Evolutionary conservation across 2,888 invertebrate species (phyloP).

Genomic region (Drosophila fulvimacula): DNA sequence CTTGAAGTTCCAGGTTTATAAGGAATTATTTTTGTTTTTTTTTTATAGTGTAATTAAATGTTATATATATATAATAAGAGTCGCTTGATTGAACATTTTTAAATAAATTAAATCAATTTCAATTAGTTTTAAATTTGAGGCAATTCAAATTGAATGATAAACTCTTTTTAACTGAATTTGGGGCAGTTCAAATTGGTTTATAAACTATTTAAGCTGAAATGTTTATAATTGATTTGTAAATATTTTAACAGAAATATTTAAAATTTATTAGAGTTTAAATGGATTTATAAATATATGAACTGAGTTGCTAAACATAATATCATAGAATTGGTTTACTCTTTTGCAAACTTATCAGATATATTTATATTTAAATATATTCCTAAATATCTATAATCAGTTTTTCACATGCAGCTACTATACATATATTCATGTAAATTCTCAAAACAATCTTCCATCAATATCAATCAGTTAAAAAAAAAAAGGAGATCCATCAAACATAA

Average conservation of each 20-base stretch:
- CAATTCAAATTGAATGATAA: neutral
- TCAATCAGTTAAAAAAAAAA: neutral
- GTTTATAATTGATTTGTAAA: too few species aligned
- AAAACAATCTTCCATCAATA: neutral
- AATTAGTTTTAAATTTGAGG: neutral
- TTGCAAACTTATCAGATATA: too few species aligned
- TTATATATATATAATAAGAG: slow-evolving; percentile 10
- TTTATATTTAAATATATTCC: neutral
- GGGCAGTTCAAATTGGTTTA: neutral
- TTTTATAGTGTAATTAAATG: slow-evolving; percentile 33
- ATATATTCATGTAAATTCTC: neutral
- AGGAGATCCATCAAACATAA: slow-evolving; percentile 13
- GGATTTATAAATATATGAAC: too few species aligned
- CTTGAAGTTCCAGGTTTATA: slow-evolving; percentile 18
- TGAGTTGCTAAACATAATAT: too few species aligned
- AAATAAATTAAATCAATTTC: neutral
- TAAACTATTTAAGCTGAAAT: too few species aligned
- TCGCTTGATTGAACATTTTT: neutral
- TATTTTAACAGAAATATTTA: too few species aligned
- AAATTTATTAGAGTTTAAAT: too few species aligned
- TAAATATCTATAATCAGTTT: neutral
- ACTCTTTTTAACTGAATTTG: too few species aligned
- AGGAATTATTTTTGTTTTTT: slow-evolving; percentile 1
- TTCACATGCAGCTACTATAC: neutral
- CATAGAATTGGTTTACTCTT: too few species aligned